These are phyloP conservation scores for Acanthurus leucopareius DNA, from an alignment of 2,797 vertebrate genomes.

Conservation along the genomic window DNA sequence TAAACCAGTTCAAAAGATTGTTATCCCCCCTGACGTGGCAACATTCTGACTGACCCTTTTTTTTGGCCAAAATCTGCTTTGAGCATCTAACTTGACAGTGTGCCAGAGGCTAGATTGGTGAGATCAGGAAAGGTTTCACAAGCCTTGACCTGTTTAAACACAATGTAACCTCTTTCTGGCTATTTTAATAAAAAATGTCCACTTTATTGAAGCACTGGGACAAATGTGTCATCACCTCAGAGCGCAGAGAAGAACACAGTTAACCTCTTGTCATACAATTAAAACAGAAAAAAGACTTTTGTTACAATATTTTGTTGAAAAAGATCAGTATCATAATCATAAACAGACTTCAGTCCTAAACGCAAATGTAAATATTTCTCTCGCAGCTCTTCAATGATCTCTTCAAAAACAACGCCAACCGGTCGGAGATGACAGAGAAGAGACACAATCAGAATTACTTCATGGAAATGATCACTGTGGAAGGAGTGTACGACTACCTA, in stretches of 20 bases:
- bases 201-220: neutral
- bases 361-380: neutral
- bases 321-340: too few relatives aligned
- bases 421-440: constrained; percentile 91
- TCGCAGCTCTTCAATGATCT: constrained; percentile 93
- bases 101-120: neutral
- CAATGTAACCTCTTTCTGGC: neutral
- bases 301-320: neutral
- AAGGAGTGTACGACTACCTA: constrained; percentile 97
- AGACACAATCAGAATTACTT: constrained; percentile 97
- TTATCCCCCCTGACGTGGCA: neutral
- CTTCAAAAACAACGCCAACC: constrained; percentile 96
- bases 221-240: constrained; percentile 3
- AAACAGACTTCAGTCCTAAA: constrained; percentile 5
- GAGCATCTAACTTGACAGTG: constrained; percentile 4
- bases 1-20: neutral
- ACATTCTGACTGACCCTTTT: too few relatives aligned
- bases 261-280: neutral
- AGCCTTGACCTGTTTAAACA: neutral
- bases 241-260: neutral
- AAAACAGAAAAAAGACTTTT: neutral
- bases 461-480: constrained; percentile 93
- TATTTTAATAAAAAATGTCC: constrained; percentile 4
- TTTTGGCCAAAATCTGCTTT: neutral
- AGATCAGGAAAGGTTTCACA: constrained; percentile 15